A percentile compares a stretch with the other conserved stretches of the same genome.
phyloP scores from a whole-genome alignment of 2,888 invertebrate genomes.

The Papilio elwesi region DNA sequence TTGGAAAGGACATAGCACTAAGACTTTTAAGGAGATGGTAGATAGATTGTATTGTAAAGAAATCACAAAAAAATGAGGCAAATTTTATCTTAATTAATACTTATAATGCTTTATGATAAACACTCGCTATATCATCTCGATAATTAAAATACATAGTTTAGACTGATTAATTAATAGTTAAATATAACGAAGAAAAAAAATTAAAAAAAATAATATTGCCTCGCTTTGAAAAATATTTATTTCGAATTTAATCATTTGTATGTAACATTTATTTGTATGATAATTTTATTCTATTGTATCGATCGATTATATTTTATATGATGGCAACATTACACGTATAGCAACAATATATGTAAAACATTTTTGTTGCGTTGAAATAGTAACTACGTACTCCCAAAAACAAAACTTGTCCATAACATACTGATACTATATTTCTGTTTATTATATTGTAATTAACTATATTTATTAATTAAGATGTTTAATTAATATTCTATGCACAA shows the following conservation, averaged over 20 bases:
- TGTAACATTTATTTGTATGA: background rate
- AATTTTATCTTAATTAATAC: background rate
- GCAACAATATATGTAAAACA: too few species aligned
- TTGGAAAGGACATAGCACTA: background rate
- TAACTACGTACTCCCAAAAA: too few species aligned
- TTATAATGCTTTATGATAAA: background rate
- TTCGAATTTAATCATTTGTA: background rate
- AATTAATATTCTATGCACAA: background rate
- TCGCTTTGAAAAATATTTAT: background rate
- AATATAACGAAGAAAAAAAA: background rate
- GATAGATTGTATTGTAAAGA: background rate
- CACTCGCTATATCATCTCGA: too few species aligned
- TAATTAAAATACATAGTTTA: background rate
- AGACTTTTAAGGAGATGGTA: background rate
- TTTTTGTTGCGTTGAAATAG: too few species aligned
- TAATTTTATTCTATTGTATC: too few species aligned
- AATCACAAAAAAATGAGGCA: background rate
- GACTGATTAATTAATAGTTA: conserved; percentile 18
- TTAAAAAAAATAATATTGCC: background rate
- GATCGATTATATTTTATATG: too few species aligned
- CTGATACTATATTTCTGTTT: background rate
- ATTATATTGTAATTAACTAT: conserved; percentile 2
- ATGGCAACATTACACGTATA: too few species aligned
- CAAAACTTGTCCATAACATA: background rate
- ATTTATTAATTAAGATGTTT: background rate